Conservation (phyloP, 1,140 invertebrate species). For the Ips nitidus region DNA sequence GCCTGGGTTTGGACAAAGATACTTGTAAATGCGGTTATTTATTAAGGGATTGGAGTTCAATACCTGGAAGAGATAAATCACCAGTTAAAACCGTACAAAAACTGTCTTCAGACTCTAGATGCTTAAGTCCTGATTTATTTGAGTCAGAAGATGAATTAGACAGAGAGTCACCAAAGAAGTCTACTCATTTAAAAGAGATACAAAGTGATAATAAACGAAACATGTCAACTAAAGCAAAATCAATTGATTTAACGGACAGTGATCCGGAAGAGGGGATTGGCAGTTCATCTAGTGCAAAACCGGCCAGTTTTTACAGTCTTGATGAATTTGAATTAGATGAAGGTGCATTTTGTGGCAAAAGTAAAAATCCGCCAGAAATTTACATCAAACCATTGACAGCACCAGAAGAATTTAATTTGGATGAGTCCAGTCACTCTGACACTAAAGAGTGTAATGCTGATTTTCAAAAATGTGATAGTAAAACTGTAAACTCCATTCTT, state of each 20-base stretch:
- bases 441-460: too few relatives aligned
- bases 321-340: slow-evolving; percentile 21
- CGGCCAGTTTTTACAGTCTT: slow-evolving; percentile 12
- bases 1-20: slow-evolving; percentile 33
- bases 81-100: slow-evolving; percentile 20
- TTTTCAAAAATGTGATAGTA: too few relatives aligned
- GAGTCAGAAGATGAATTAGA: slow-evolving; percentile 42
- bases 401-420: too few relatives aligned
- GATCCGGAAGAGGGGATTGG: not conserved
- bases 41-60: slow-evolving; percentile 48
- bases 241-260: slow-evolving; percentile 20
- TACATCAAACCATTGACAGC: too few relatives aligned
- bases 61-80: slow-evolving; percentile 44
- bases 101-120: slow-evolving; percentile 18
- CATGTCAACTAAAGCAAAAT: not conserved
- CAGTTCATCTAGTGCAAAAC: not conserved
- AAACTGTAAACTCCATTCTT: too few relatives aligned
- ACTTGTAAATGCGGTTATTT: slow-evolving; percentile 39
- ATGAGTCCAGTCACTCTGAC: too few relatives aligned
- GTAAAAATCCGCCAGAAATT: not conserved
- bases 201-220: not conserved
- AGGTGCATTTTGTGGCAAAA: not conserved
- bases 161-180: not conserved
- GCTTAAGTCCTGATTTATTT: slow-evolving; percentile 59
- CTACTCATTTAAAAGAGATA: not conserved